phyloP scores from a whole-genome alignment of 2,888 invertebrate genomes.

The Abscondita cerata region DNA sequence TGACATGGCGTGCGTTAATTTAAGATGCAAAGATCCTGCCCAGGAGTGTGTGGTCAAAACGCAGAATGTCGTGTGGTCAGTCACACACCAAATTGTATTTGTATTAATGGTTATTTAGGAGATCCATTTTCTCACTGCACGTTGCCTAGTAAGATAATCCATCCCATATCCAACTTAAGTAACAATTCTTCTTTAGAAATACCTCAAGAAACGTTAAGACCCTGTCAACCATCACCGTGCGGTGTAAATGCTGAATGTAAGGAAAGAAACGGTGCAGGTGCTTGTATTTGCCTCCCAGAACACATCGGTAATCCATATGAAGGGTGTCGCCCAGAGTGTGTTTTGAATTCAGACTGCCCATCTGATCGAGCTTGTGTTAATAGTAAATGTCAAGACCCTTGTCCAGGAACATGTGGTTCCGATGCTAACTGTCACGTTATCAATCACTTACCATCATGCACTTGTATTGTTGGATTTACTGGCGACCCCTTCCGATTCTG shows the following conservation, averaged over 20 bases:
- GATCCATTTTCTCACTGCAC: conserved; percentile 72
- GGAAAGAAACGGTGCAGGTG: conserved; percentile 67
- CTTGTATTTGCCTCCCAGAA: conserved; percentile 74
- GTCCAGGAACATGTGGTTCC: conserved; percentile 79
- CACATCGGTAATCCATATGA: conserved; percentile 81
- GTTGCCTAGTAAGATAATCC: conserved; percentile 14
- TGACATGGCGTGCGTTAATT: conserved; percentile 74
- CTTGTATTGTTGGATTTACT: conserved; percentile 68
- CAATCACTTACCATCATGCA: conserved; percentile 74
- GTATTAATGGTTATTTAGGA: conserved; percentile 63
- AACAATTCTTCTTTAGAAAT: conserved; percentile 25
- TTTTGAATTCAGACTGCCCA: conserved; percentile 74
- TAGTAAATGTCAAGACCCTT: conserved; percentile 81
- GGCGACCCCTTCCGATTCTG: conserved; percentile 69
- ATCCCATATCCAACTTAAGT: background rate
- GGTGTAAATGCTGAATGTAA: conserved; percentile 73
- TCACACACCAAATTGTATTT: conserved; percentile 74
- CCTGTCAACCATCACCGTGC: conserved; percentile 73
- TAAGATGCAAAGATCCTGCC: conserved; percentile 78
- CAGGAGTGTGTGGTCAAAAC: conserved; percentile 75
- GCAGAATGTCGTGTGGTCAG: conserved; percentile 76
- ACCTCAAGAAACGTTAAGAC: conserved; percentile 57
- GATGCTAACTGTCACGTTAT: conserved; percentile 78
- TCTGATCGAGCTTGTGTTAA: conserved; percentile 75
- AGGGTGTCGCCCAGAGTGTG: conserved; percentile 79